Base-by-base conservation (phyloP, 2,113 vertebrate genomes). In the Camelus dromedarius region DNA sequence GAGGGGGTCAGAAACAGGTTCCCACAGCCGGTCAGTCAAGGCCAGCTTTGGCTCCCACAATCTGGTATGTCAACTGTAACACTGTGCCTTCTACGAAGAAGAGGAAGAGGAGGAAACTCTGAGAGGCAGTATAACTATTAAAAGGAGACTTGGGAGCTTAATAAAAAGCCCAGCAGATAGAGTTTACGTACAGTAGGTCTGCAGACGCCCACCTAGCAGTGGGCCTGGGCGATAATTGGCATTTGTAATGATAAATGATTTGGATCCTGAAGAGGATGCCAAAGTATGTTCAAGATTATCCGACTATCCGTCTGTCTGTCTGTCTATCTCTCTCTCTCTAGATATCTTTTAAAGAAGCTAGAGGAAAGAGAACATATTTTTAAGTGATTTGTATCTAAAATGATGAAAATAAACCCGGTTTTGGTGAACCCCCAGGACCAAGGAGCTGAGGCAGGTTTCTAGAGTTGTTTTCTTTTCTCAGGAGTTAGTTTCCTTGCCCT, bases 121-220 rank as follows among this genome's bases (percentile, higher is more conserved):
- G 30, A 24, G 73, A 76, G 46, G 22, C 52, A 18, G 32, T 1
- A 8, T 19, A 52, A 13, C 19, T 46, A 26, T 16, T 8, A 26
- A 46, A 38, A 91, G 20, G 48, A 66, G n/a, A 18, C 24, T 38
- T 2, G 50, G 79, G 24, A 22, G 19, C 48, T 28, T 30, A 4
- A 54, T 42, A 5, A 8, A 42, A 46, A 16, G 30, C 18, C 30
- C 32, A 35, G 84, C 80, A 70, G 91, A 35, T 32, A 0, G 2
- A 69, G 83, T 56, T 6, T 30, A 26, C 13, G 0, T 12, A 58
- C 48, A 64, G 18, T 3, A 60, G 75, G 35, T 30, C 2, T 2
- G 19, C 2, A 0, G 24, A 5, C 10, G 32, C 46, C 56, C 76
- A 4, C 50, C 4, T 0, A n/a, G 42, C 28, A 3, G n/a, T 12